Percentiles rank a stretch among this genome's conserved stretches.
These are phyloP conservation scores for Drosophila ogumai DNA, from an alignment of 1,140 invertebrate species.

Conservation along the genomic window DNA sequence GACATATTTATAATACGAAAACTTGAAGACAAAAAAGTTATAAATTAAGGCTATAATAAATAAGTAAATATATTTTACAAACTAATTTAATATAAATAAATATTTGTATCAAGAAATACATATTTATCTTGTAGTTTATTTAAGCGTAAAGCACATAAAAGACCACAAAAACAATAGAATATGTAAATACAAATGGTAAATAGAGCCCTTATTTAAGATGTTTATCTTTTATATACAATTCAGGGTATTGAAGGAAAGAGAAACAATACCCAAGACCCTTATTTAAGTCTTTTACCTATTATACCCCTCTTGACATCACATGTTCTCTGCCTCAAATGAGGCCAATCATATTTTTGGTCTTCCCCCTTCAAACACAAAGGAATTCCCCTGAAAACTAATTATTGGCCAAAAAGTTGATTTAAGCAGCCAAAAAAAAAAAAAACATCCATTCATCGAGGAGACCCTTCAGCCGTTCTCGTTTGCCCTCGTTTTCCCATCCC, in stretches of 20 bases:
- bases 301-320: not conserved
- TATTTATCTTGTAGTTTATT: not conserved
- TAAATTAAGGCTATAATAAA: not conserved
- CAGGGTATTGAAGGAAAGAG: no score
- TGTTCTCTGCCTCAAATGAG: not conserved
- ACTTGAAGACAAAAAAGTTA: not conserved
- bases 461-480: slow-evolving; percentile 28
- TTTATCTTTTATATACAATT: not conserved
- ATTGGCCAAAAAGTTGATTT: slow-evolving; percentile 34
- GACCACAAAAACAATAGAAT: not conserved
- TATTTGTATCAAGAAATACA: not conserved
- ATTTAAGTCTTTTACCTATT: no score
- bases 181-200: not conserved
- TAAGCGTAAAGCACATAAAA: not conserved
- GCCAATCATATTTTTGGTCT: not conserved
- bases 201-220: not conserved
- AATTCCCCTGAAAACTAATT: slow-evolving; percentile 16
- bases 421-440: slow-evolving; percentile 12
- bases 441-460: slow-evolving; percentile 13
- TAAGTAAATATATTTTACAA: not conserved
- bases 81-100: no score
- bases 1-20: no score
- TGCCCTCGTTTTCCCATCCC: not conserved
- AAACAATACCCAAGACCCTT: not conserved
- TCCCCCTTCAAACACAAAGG: not conserved